Conservation (phyloP, 2,888 invertebrate genomes). For the Ichneumon xanthorius region DNA sequence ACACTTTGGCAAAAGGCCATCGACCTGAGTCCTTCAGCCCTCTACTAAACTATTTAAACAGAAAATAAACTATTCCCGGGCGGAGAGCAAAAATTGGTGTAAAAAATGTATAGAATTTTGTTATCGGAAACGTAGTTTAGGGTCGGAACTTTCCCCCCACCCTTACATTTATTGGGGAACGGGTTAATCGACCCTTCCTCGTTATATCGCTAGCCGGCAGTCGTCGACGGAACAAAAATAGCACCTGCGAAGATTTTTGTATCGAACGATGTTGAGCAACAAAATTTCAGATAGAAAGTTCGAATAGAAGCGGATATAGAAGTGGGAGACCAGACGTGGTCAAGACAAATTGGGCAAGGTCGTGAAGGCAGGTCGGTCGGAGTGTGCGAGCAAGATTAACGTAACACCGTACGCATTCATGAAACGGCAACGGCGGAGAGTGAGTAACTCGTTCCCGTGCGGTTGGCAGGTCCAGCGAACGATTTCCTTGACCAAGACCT, state of each 20-base stretch:
- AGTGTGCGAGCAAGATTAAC: constrained; percentile 27
- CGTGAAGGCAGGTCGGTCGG: constrained; percentile 24
- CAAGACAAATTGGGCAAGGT: constrained; percentile 63
- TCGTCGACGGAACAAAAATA: not conserved
- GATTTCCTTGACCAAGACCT: constrained; percentile 68
- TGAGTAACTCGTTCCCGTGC: constrained; percentile 52
- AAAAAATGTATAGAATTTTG: too few relatives aligned
- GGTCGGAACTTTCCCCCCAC: too few relatives aligned
- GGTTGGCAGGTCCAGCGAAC: constrained; percentile 44
- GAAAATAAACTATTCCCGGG: too few relatives aligned
- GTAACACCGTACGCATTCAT: constrained; percentile 21
- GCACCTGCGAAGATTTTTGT: not conserved
- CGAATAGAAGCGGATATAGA: constrained; percentile 15
- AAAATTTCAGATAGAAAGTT: constrained; percentile 33
- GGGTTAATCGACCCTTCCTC: too few relatives aligned
- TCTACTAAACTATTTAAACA: too few relatives aligned
- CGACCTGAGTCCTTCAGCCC: too few relatives aligned
- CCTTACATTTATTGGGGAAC: too few relatives aligned
- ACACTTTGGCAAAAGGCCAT: too few relatives aligned
- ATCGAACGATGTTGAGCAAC: not conserved
- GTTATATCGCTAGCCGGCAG: not conserved
- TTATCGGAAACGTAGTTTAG: too few relatives aligned
- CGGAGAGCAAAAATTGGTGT: too few relatives aligned
- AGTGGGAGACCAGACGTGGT: constrained; percentile 2
- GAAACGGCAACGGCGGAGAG: constrained; percentile 24